Evolutionary conservation across 2,888 invertebrate species (phyloP).

Genomic region (Hypolimnas misippus): DNA sequence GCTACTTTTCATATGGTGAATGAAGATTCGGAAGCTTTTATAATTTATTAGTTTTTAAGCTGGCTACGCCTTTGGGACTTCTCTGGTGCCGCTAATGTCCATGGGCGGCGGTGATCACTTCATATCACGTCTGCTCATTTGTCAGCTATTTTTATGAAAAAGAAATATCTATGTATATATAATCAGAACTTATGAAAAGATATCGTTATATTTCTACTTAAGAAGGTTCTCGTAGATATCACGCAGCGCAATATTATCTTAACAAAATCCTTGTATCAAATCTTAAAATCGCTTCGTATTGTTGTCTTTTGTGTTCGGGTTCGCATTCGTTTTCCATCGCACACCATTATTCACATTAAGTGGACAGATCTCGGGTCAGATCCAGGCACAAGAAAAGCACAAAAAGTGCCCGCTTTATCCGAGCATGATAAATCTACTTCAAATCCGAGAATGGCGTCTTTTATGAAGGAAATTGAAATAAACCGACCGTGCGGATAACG

Average conservation of each 20-base stretch:
- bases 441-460: slow-evolving; percentile 85
- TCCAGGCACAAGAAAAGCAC: slow-evolving; percentile 84
- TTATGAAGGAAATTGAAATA: slow-evolving; percentile 85
- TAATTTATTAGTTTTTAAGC: too few relatives aligned
- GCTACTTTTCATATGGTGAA: too few relatives aligned
- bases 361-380: slow-evolving; percentile 85
- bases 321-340: slow-evolving; percentile 83
- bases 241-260: slow-evolving; percentile 64
- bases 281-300: slow-evolving; percentile 80
- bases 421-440: slow-evolving; percentile 85
- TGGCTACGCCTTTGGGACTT: too few relatives aligned
- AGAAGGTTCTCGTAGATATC: slow-evolving; percentile 44
- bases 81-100: too few relatives aligned
- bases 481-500: slow-evolving; percentile 84
- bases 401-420: slow-evolving; percentile 85
- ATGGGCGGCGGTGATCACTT: too few relatives aligned
- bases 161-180: too few relatives aligned
- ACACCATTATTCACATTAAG: slow-evolving; percentile 85
- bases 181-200: background rate
- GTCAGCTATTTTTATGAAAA: too few relatives aligned
- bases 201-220: background rate
- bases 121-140: too few relatives aligned
- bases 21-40: too few relatives aligned
- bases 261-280: slow-evolving; percentile 78
- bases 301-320: slow-evolving; percentile 81